A percentile compares a stretch with the other conserved stretches of the same genome.
Evolutionary conservation across 1,140 invertebrate genomes (phyloP).

Genomic region (Drosophila pallidifrons): DNA sequence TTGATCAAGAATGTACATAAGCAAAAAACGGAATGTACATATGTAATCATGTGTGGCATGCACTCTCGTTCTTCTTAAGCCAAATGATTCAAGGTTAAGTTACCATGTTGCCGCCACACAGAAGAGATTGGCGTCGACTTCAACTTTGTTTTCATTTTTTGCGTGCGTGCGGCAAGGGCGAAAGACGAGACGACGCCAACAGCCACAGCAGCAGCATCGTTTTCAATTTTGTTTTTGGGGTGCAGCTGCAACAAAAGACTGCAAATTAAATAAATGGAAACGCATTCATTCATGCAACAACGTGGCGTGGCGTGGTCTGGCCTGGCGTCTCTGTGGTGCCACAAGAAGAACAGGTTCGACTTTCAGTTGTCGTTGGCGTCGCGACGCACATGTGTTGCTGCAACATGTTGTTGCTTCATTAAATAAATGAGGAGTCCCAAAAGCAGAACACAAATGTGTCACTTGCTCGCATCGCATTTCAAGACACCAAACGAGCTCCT

Average conservation of each 20-base stretch:
- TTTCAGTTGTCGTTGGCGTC: conserved; percentile 12
- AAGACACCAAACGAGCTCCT: conserved; percentile 43
- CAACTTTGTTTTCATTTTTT: conserved; percentile 67
- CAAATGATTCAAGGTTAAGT: conserved; percentile 73
- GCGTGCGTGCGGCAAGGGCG: conserved; percentile 57
- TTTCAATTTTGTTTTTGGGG: conserved; percentile 20
- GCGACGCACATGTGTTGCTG: conserved; percentile 68
- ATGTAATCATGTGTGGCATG: conserved; percentile 3
- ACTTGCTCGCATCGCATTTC: conserved; percentile 55
- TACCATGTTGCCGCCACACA: conserved; percentile 50
- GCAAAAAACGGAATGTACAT: neutral
- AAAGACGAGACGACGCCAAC: conserved; percentile 34
- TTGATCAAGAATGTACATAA: conserved; percentile 19
- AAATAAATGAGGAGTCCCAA: conserved; percentile 39
- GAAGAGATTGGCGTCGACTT: conserved; percentile 38
- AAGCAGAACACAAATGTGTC: conserved; percentile 42
- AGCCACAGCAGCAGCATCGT: conserved; percentile 27
- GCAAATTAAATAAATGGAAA: conserved; percentile 79
- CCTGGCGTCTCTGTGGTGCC: conserved; percentile 3
- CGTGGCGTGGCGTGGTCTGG: neutral
- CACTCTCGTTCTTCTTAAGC: conserved; percentile 4
- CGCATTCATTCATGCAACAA: conserved; percentile 76
- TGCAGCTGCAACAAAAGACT: conserved; percentile 42
- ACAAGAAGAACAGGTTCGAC: conserved; percentile 28
- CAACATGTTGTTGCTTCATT: conserved; percentile 74